These are phyloP conservation scores for Montipora capitata DNA, from an alignment of 92 coral and sea anemone species.

Conservation along the genomic window DNA sequence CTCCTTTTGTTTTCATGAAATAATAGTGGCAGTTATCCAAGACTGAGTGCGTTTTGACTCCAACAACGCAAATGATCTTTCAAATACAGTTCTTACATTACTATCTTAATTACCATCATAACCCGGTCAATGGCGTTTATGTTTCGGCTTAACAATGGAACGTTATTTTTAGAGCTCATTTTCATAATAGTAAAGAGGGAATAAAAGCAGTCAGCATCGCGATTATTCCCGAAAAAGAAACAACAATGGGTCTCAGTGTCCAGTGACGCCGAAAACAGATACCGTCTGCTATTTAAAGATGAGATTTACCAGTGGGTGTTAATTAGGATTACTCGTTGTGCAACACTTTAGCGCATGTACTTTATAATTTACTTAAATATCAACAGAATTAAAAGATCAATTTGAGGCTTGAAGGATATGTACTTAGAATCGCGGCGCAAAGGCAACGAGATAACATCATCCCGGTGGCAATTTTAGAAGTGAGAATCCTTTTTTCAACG, in stretches of 20 bases:
- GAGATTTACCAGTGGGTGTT: not conserved
- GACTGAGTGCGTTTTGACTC: slow-evolving; percentile 9
- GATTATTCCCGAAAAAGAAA: not conserved
- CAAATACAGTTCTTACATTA: not conserved
- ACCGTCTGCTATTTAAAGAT: not conserved
- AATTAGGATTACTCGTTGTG: not conserved
- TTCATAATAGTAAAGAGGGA: slow-evolving; percentile 21
- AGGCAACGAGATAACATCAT: too few relatives aligned
- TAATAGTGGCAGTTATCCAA: slow-evolving; percentile 60
- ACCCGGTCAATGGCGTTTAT: not conserved
- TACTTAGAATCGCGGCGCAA: too few relatives aligned
- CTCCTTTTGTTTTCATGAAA: slow-evolving; percentile 35
- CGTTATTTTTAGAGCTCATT: slow-evolving; percentile 37
- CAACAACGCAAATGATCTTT: slow-evolving; percentile 26
- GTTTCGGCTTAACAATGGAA: not conserved
- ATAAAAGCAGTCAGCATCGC: not conserved
- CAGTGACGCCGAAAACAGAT: not conserved
- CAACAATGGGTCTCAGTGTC: not conserved
- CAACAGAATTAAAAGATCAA: too few relatives aligned
- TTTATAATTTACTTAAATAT: too few relatives aligned
- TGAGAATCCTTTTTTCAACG: too few relatives aligned
- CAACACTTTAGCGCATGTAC: not conserved
- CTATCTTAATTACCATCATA: not conserved
- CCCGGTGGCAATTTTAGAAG: too few relatives aligned
- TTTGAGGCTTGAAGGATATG: too few relatives aligned